These are phyloP conservation scores for Atherix ibis DNA, from an alignment of 2,888 invertebrate species.

Conservation along the genomic window DNA sequence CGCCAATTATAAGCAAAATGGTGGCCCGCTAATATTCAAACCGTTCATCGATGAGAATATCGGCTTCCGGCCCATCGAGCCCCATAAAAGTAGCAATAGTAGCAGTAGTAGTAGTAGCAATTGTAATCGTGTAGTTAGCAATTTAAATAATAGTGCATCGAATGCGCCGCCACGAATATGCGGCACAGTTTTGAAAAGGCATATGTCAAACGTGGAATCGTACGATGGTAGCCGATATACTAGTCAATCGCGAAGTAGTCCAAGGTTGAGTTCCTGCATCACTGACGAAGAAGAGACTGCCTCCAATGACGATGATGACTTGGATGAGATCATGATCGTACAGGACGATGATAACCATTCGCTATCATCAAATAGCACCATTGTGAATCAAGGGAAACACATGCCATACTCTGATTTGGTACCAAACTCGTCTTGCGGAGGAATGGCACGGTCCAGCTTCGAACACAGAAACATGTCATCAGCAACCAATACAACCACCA, in stretches of 20 bases:
- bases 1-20: constrained; percentile 10
- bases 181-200: constrained; percentile 17
- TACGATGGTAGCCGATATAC: constrained; percentile 14
- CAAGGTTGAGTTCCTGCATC: constrained; percentile 1
- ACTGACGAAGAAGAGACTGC: constrained; percentile 1
- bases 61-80: constrained; percentile 31
- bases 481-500: neutral
- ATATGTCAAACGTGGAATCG: constrained; percentile 17
- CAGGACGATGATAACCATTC: constrained; percentile 9
- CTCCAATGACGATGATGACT: constrained; percentile 18
- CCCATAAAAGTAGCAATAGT: constrained; percentile 12
- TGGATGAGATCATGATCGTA: constrained; percentile 20
- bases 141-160: neutral
- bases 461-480: constrained; percentile 1
- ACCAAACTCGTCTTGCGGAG: constrained; percentile 4
- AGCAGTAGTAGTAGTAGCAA: constrained; percentile 1
- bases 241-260: constrained; percentile 3
- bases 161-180: constrained; percentile 14
- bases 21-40: constrained; percentile 23
- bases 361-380: constrained; percentile 17
- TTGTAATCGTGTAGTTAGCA: constrained; percentile 5
- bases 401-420: constrained; percentile 32
- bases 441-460: neutral
- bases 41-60: constrained; percentile 25
- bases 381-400: constrained; percentile 8